Evolutionary conservation across 2,888 invertebrate species (phyloP), one percentile per base, ranked within the genome.

Genomic region (Diaperis boleti): DNA sequence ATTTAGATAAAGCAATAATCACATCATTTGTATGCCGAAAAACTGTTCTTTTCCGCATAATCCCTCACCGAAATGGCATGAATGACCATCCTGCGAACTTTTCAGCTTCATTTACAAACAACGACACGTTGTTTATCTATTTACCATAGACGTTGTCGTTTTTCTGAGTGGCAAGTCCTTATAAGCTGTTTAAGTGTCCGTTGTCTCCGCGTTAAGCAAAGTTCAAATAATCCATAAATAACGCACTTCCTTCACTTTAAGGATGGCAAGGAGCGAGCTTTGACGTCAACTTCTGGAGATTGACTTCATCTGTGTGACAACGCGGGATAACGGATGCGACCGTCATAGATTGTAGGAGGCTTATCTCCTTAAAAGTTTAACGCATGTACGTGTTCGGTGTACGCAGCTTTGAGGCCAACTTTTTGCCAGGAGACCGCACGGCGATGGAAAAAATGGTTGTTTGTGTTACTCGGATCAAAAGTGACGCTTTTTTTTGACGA

Each of bases 191-290:
- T 22, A 52, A 54, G 26, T 55, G 59, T 54, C 47, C 54, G 45
- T 44, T 56, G 11, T 54, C 33, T 65, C 50, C 64, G 63, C 63
- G 67, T 70, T 70, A 68, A 68, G 69, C 68, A 64, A 68, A 69
- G 72, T 71, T 72, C 72, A 72, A 71, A 69, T 69, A 69, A 69
- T 69, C 69, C 70, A 71, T 72, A 72, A 72, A 72, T 71, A 72
- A 70, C 68, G 29, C 44, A 69, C 72, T 72, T 72, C 72, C 72
- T 72, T 67, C 60, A 64, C 42, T 35, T 59, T 59, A 57, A 57
- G 37, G 57, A 52, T 39, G 14, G 39, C 17, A 29, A 52, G 15
- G 14, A 52, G 52, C 52, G 39, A 52, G 33, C 55, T 57, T 57
- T 49, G 49, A 59, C 49, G 59, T 59, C 49, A 49, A 59, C 59